Conservation (phyloP, 2,113 vertebrate species). For the Dissostichus mawsoni region DNA sequence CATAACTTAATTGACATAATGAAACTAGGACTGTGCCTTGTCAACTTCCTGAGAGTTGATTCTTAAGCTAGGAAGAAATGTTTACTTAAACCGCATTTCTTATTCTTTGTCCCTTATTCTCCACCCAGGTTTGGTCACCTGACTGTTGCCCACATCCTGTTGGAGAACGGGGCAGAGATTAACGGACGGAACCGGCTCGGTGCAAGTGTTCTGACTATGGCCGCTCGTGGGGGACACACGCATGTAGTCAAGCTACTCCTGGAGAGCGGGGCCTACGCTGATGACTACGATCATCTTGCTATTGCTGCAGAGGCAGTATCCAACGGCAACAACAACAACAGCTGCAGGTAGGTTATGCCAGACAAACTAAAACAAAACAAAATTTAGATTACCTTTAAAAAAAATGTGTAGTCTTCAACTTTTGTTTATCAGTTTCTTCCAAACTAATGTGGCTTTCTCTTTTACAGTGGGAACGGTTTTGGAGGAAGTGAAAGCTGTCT, state of each 20-base stretch:
- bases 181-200: conserved; percentile 94
- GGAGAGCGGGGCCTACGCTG: conserved; percentile 91
- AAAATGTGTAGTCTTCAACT: neutral
- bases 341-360: conserved; percentile 65
- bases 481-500: conserved; percentile 55
- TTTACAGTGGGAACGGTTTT: conserved; percentile 54
- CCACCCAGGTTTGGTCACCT: conserved; percentile 90
- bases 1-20: neutral
- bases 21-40: neutral
- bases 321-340: conserved; percentile 80
- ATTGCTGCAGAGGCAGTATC: conserved; percentile 68
- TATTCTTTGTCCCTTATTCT: neutral
- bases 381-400: neutral
- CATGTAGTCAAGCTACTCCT: conserved; percentile 92
- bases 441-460: neutral
- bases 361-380: neutral
- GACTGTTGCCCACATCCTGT: conserved; percentile 89
- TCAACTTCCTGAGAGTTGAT: neutral
- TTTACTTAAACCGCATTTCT: neutral
- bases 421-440: neutral
- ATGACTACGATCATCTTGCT: conserved; percentile 87
- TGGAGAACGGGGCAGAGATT: conserved; percentile 95
- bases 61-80: neutral
- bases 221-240: conserved; percentile 91
- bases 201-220: conserved; percentile 93